These are phyloP conservation scores for Drosophila pruinosa DNA, from an alignment of 1,140 invertebrate species.

Conservation along the genomic window DNA sequence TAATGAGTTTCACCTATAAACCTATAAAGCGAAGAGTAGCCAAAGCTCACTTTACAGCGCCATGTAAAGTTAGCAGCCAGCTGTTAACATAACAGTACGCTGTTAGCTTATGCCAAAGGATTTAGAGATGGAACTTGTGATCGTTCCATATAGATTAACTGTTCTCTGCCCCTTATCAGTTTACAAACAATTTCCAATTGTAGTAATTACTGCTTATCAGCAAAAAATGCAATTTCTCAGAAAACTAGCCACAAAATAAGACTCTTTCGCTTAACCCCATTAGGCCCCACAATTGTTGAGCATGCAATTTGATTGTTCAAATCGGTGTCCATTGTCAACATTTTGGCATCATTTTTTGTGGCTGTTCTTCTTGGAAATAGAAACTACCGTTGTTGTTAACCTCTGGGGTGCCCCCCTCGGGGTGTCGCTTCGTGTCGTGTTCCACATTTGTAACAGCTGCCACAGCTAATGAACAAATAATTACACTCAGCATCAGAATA, in stretches of 20 bases:
- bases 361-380: slow-evolving; percentile 40
- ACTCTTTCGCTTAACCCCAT: background rate
- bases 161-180: too few relatives aligned
- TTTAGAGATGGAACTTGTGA: too few relatives aligned
- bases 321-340: slow-evolving; percentile 8
- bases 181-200: background rate
- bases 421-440: slow-evolving; percentile 60
- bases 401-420: slow-evolving; percentile 40
- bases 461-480: slow-evolving; percentile 72
- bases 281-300: background rate
- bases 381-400: slow-evolving; percentile 52
- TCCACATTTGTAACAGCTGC: slow-evolving; percentile 66
- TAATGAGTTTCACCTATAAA: slow-evolving; percentile 30
- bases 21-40: too few relatives aligned
- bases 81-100: background rate
- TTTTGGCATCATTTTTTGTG: slow-evolving; percentile 40
- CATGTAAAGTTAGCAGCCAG: background rate
- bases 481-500: slow-evolving; percentile 57
- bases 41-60: slow-evolving; percentile 14
- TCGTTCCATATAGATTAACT: too few relatives aligned
- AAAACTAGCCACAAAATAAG: background rate
- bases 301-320: slow-evolving; percentile 6
- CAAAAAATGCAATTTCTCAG: background rate
- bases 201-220: background rate
- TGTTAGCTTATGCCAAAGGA: background rate